These are phyloP conservation scores for Pica pica DNA, from an alignment of 2,113 vertebrate genomes.

Conservation along the genomic window DNA sequence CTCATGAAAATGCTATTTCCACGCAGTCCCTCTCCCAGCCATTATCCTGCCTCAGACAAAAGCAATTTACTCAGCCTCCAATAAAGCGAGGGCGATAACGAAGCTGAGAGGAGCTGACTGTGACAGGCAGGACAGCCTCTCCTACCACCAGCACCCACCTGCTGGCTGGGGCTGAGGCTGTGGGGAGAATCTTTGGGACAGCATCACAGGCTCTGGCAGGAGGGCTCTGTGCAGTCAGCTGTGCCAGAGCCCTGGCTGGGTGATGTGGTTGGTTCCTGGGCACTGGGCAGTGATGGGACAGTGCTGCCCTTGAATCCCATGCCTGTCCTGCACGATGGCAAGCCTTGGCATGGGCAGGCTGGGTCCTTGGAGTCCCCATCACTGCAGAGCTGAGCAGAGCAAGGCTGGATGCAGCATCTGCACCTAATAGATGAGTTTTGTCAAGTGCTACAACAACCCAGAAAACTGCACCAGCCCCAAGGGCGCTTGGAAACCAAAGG, in stretches of 20 bases:
- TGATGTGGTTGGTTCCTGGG: not conserved
- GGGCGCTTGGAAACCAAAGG: not conserved
- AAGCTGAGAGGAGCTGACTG: not conserved
- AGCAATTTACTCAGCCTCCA: conserved; percentile 60
- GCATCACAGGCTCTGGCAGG: rapidly evolving
- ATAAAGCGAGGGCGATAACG: conserved; percentile 22
- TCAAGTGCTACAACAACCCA: not conserved
- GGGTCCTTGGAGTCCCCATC: not conserved
- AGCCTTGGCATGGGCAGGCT: not conserved
- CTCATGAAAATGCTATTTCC: conserved; percentile 53
- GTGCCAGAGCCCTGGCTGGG: not conserved
- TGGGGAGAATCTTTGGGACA: not conserved
- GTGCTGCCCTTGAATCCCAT: not conserved
- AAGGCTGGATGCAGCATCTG: not conserved
- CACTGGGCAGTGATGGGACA: not conserved
- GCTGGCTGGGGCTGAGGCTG: not conserved
- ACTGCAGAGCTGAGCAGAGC: rapidly evolving
- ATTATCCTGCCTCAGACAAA: conserved; percentile 57
- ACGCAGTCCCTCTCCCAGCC: conserved; percentile 17
- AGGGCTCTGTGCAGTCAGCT: rapidly evolving
- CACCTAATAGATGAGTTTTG: not conserved
- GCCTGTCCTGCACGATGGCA: not conserved
- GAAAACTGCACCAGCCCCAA: not conserved
- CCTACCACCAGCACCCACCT: not conserved
- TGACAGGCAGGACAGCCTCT: not conserved